Evolutionary conservation across 2,797 vertebrate genomes (phyloP), one percentile per base, ranked within the genome.

Genomic region (Ispidina lecontei): DNA sequence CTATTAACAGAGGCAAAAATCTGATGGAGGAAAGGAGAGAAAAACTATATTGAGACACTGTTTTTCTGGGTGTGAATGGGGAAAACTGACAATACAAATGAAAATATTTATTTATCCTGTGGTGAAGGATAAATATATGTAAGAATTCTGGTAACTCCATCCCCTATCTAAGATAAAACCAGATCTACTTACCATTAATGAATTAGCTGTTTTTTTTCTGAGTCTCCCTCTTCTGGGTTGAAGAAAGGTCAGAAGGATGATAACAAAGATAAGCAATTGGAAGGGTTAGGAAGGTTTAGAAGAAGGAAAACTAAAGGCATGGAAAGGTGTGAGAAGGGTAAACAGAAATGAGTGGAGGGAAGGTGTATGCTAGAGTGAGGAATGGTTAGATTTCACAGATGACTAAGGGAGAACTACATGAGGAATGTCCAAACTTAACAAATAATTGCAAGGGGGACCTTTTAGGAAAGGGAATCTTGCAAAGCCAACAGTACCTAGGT

Each of bases 1-100:
- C 56, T 94, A 37, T 56, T 87, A 91, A 41, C 9, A 65, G 52
- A 67, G 33, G 58, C 64, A 89, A 84, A 93, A 89, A 35, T n/a
- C 37, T 79, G 55, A 54, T 18, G 62, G 46, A 70, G 37, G 23
- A 46, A 64, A 59, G 78, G 23, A 43, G 51, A 84, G 20, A 23
- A 41, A 74, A 19, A 35, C 56, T 76, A 6, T 63, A 74, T 49
- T 43, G 84, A 84, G 72, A 55, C 26, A 39, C 31, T 52, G 6
- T 17, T 93, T 89, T 60, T 72, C n/a, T 62, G n/a, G 51, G 49
- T 9, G 69, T 71, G 29, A 49, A 60, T 19, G 6, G 8, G n/a
- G 35, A 3, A 52, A 68, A 26, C 7, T 31, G 87, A 16, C 10
- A 46, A 25, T n/a, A 69, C 15, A 44, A 91, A 35, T 84, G 8